These are phyloP conservation scores for Acipenser transmontanus DNA, from an alignment of 2,797 vertebrate species.

Conservation along the genomic window DNA sequence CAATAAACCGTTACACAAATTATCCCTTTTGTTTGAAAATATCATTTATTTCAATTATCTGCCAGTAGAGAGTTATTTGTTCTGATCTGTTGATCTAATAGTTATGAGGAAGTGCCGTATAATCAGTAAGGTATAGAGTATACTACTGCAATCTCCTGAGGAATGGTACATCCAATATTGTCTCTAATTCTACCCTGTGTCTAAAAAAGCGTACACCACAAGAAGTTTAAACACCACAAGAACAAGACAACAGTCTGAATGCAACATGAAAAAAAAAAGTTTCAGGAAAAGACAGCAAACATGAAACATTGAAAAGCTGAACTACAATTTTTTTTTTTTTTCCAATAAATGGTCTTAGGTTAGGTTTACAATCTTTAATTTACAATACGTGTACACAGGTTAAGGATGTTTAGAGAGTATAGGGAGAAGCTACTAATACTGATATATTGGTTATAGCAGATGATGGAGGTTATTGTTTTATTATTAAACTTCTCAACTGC, in stretches of 20 bases:
- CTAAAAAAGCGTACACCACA: constrained; percentile 86
- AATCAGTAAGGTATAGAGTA: constrained; percentile 72
- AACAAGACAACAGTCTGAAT: constrained; percentile 76
- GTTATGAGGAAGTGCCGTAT: constrained; percentile 82
- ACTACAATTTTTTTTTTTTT: constrained; percentile 75
- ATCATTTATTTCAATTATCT: constrained; percentile 73
- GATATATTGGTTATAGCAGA: constrained; percentile 84
- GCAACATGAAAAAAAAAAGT: constrained; percentile 56
- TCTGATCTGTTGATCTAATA: constrained; percentile 77
- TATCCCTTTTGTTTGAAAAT: constrained; percentile 59
- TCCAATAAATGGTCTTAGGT: constrained; percentile 76
- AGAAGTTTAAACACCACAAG: constrained; percentile 80
- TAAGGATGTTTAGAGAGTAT: constrained; percentile 93
- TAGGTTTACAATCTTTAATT: constrained; percentile 98
- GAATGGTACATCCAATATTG: constrained; percentile 86
- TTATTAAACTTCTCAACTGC: constrained; percentile 69
- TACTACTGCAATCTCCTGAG: constrained; percentile 78
- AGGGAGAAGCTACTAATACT: constrained; percentile 89
- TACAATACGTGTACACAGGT: constrained; percentile 96
- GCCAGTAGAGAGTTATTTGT: constrained; percentile 75
- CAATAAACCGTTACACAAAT: constrained; percentile 94
- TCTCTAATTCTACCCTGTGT: constrained; percentile 94
- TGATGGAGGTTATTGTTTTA: constrained; percentile 78
- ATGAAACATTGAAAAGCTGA: constrained; percentile 88
- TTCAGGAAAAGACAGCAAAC: constrained; percentile 58